Evolutionary conservation across 2,888 invertebrate genomes (phyloP).

Genomic region (Atrina japonica): DNA sequence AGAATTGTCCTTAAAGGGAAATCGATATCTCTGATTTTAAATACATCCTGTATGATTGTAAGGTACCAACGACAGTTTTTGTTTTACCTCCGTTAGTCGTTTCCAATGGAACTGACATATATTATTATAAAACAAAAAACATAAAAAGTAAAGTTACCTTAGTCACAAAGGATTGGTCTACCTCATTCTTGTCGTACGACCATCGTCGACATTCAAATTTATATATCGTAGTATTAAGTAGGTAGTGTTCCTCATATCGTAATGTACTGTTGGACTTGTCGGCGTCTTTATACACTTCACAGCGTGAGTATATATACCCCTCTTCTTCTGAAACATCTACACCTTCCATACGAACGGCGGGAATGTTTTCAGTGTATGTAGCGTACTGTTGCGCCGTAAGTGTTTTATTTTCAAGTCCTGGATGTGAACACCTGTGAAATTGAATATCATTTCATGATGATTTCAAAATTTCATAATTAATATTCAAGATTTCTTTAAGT

Average conservation of each 20-base stretch:
- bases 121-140: too few relatives aligned
- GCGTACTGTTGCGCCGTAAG: not conserved
- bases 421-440: conserved; percentile 18
- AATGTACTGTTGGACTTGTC: not conserved
- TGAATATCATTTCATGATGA: conserved; percentile 1
- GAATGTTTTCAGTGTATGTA: too few relatives aligned
- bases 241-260: too few relatives aligned
- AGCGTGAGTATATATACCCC: not conserved
- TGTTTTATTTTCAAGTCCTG: conserved; percentile 21
- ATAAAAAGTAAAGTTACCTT: too few relatives aligned
- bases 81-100: too few relatives aligned
- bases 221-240: not conserved
- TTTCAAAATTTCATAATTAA: conserved; percentile 5
- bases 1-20: too few relatives aligned
- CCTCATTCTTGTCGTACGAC: conserved; percentile 27
- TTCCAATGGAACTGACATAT: too few relatives aligned
- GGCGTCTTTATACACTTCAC: not conserved
- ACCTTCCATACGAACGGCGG: too few relatives aligned
- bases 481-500: too few relatives aligned
- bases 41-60: too few relatives aligned
- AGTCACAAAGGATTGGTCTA: conserved; percentile 31
- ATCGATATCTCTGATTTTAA: too few relatives aligned
- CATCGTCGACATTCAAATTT: conserved; percentile 23
- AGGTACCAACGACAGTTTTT: too few relatives aligned
- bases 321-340: not conserved